These are phyloP conservation scores for Pollachius pollachius DNA, from an alignment of 2,113 vertebrate species.

Conservation along the genomic window DNA sequence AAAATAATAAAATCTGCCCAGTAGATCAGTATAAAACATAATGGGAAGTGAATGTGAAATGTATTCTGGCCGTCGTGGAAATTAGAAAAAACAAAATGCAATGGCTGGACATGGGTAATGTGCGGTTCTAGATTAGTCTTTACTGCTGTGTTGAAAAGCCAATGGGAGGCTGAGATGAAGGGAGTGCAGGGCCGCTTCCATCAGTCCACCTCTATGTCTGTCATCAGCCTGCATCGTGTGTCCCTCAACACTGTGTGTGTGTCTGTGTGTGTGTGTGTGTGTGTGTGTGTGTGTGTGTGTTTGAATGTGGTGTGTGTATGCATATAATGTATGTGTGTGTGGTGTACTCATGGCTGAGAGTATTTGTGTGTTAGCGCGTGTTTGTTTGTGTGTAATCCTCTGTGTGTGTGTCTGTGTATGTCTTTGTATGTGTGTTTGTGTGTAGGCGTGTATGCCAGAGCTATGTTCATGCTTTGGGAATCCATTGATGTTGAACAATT, in stretches of 20 bases:
- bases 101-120: constrained; percentile 5
- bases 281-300: constrained; percentile 12
- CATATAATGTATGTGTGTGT: constrained; percentile 10
- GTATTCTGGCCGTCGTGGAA: not conserved
- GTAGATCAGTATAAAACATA: not conserved
- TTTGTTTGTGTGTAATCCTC: not conserved
- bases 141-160: constrained; percentile 33
- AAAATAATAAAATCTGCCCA: not conserved
- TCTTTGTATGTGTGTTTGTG: constrained; percentile 5
- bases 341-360: constrained; percentile 12
- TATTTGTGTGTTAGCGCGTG: not conserved
- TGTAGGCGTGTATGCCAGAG: constrained; percentile 16
- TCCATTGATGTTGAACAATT: no score
- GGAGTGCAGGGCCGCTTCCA: constrained; percentile 24
- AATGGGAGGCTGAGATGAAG: constrained; percentile 28
- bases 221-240: constrained; percentile 45
- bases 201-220: constrained; percentile 41
- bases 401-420: not conserved
- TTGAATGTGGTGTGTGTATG: constrained; percentile 5
- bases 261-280: constrained; percentile 16
- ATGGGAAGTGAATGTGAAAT: constrained; percentile 9
- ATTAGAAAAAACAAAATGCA: not conserved
- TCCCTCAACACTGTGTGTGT: constrained; percentile 30
- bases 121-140: constrained; percentile 20
- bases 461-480: no score